Percentiles rank a stretch among this genome's conserved stretches.
These are phyloP conservation scores for Larimichthys polyactis DNA, from an alignment of 2,113 vertebrate genomes.

Conservation along the genomic window DNA sequence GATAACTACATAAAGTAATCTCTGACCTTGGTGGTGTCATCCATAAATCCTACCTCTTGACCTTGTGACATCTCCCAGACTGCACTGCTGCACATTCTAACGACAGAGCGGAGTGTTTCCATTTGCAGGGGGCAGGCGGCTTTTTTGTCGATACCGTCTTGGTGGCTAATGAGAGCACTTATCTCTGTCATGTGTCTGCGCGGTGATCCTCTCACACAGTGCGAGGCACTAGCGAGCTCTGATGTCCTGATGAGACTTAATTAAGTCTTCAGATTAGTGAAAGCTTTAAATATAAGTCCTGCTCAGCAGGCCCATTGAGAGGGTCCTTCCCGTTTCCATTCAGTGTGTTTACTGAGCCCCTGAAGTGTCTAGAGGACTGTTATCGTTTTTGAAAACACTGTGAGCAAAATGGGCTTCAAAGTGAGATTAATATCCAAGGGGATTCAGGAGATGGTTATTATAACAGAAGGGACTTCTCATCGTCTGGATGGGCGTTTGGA, in stretches of 20 bases:
- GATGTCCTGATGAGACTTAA: slow-evolving; percentile 78
- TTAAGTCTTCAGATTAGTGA: slow-evolving; percentile 78
- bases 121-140: slow-evolving; percentile 25
- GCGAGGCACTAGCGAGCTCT: slow-evolving; percentile 29
- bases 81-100: slow-evolving; percentile 34
- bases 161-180: slow-evolving; percentile 75
- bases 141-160: slow-evolving; percentile 34
- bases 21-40: slow-evolving; percentile 32
- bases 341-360: slow-evolving; percentile 42
- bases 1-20: neutral
- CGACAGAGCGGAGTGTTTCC: slow-evolving; percentile 20
- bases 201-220: slow-evolving; percentile 62
- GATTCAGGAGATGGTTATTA: slow-evolving; percentile 16
- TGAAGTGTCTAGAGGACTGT: slow-evolving; percentile 15
- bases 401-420: slow-evolving; percentile 1
- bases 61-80: slow-evolving; percentile 48
- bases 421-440: slow-evolving; percentile 25
- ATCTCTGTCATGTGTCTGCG: slow-evolving; percentile 69
- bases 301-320: slow-evolving; percentile 59
- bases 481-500: neutral
- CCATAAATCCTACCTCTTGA: slow-evolving; percentile 53
- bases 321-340: slow-evolving; percentile 46
- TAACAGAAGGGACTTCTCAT: slow-evolving; percentile 8
- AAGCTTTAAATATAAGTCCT: slow-evolving; percentile 63
- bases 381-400: slow-evolving; percentile 15